These are phyloP conservation scores for Xestia rhomboidea DNA, from an alignment of 2,888 invertebrate species.

Conservation along the genomic window DNA sequence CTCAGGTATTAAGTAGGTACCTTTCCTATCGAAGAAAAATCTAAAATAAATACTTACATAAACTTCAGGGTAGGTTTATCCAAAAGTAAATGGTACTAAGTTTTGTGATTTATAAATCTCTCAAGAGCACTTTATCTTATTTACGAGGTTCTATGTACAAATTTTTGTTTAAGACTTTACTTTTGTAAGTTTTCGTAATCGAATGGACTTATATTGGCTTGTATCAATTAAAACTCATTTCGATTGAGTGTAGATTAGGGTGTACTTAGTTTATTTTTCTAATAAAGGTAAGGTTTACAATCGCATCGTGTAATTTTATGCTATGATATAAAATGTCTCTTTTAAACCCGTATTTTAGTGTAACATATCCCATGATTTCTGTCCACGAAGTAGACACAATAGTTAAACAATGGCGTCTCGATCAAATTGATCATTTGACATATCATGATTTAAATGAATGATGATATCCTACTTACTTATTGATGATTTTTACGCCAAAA, in stretches of 20 bases:
- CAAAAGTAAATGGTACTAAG: constrained; percentile 36
- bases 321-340: background rate
- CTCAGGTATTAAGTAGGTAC: background rate
- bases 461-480: too few species aligned
- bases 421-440: too few species aligned
- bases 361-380: too few species aligned
- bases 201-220: background rate
- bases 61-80: constrained; percentile 27
- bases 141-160: constrained; percentile 8
- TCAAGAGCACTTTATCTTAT: constrained; percentile 38
- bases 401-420: too few species aligned
- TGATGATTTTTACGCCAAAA: too few species aligned
- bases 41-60: constrained; percentile 18
- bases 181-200: background rate
- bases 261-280: background rate
- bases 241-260: background rate
- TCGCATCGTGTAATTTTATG: background rate
- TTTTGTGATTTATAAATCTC: constrained; percentile 56
- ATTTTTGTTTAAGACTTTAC: constrained; percentile 17
- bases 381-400: too few species aligned
- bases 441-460: too few species aligned
- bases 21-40: background rate
- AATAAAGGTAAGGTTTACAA: background rate
- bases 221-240: background rate
- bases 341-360: background rate